Evolutionary conservation across 1,140 invertebrate genomes (phyloP).

Genomic region (Cataglyphis hispanica): DNA sequence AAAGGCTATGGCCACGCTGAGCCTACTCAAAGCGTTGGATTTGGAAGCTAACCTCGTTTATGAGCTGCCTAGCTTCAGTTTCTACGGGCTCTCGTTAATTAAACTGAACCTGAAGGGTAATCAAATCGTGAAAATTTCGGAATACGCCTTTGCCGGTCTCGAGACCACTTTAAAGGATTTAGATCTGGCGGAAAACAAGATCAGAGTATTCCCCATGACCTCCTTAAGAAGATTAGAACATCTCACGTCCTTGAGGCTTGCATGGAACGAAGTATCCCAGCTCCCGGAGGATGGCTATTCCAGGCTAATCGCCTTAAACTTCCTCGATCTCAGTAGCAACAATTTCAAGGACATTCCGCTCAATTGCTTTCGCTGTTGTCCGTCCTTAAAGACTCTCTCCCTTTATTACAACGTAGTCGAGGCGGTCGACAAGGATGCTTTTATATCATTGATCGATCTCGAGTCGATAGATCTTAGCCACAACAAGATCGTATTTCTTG

Average conservation of each 20-base stretch:
- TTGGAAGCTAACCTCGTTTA: constrained; percentile 94
- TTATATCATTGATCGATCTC: constrained; percentile 90
- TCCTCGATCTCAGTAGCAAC: constrained; percentile 95
- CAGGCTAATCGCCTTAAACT: constrained; percentile 90
- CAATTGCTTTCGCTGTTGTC: constrained; percentile 93
- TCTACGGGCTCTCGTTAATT: constrained; percentile 93
- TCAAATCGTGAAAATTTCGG: constrained; percentile 91
- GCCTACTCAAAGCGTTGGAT: constrained; percentile 91
- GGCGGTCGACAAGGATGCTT: constrained; percentile 92
- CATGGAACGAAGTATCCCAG: constrained; percentile 93
- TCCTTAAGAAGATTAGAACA: constrained; percentile 92
- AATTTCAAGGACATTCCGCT: constrained; percentile 91
- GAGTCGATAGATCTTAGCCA: constrained; percentile 95
- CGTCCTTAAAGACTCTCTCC: constrained; percentile 92
- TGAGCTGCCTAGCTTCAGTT: constrained; percentile 94
- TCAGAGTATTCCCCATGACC: constrained; percentile 93
- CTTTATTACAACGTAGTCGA: constrained; percentile 95
- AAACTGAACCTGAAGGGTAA: constrained; percentile 95
- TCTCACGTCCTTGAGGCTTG: constrained; percentile 91
- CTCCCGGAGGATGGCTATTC: constrained; percentile 91
- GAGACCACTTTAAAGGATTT: constrained; percentile 93
- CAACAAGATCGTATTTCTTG: constrained; percentile 93
- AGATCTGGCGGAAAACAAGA: constrained; percentile 94
- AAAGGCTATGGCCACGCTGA: constrained; percentile 92
- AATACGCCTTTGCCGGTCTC: constrained; percentile 94